Percentiles rank a stretch among this genome's conserved stretches.
Evolutionary conservation across 1,140 invertebrate species (phyloP).

Genomic region (Neodiprion fabricii): DNA sequence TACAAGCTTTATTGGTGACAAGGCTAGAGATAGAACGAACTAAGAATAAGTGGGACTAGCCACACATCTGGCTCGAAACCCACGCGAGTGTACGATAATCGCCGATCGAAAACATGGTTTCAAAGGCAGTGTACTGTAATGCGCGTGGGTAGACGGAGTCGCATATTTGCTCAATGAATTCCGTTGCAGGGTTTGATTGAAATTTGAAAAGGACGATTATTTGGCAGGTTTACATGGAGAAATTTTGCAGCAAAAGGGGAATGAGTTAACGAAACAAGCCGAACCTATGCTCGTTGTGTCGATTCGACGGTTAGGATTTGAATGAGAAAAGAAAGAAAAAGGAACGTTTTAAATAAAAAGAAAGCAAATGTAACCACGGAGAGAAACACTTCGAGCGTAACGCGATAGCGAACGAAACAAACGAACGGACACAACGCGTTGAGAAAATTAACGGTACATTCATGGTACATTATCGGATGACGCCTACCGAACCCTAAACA

Average conservation of each 20-base stretch:
- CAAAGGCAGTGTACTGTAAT: not conserved
- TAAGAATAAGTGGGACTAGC: not conserved
- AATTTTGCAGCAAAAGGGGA: too few species aligned
- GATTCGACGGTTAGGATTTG: not conserved
- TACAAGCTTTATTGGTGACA: not conserved
- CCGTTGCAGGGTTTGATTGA: not conserved
- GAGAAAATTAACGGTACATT: conserved; percentile 1
- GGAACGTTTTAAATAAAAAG: too few species aligned
- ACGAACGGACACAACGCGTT: not conserved
- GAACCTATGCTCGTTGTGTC: not conserved
- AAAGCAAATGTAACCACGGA: not conserved
- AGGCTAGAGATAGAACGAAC: not conserved
- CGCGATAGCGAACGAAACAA: not conserved
- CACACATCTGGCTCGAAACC: not conserved
- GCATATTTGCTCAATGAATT: not conserved
- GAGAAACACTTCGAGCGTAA: not conserved
- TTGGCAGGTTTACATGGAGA: too few species aligned
- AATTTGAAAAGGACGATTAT: too few species aligned
- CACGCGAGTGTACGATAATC: not conserved
- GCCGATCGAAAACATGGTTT: not conserved
- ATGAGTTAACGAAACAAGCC: not conserved
- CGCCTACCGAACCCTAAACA: not conserved
- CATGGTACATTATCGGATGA: not conserved
- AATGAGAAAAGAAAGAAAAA: not conserved
- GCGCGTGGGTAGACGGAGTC: not conserved